These are phyloP conservation scores for Hemiscyllium ocellatum DNA, from an alignment of 2,113 vertebrate genomes.

Conservation along the genomic window DNA sequence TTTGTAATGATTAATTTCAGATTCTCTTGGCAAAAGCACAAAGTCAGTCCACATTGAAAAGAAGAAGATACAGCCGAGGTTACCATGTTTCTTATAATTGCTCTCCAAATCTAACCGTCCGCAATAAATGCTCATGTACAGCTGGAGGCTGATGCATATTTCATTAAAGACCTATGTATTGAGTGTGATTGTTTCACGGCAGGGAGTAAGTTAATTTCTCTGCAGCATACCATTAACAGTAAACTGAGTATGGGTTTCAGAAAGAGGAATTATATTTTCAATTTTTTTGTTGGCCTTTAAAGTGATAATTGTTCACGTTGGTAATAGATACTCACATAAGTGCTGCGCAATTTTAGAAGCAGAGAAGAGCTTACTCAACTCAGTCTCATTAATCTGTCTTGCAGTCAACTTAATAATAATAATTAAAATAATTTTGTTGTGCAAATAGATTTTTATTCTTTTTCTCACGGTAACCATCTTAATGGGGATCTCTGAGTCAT, in stretches of 20 bases:
- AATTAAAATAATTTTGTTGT: neutral
- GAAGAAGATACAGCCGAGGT: neutral
- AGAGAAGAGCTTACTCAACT: neutral
- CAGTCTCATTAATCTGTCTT: neutral
- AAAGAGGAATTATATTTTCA: neutral
- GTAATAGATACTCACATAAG: neutral
- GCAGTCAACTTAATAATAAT: neutral
- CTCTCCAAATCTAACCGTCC: neutral
- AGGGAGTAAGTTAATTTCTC: neutral
- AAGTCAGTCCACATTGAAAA: neutral
- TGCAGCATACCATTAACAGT: neutral
- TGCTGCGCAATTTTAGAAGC: neutral
- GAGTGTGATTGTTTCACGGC: neutral
- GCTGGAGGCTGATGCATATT: constrained; percentile 24
- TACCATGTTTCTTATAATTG: neutral
- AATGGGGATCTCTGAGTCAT: neutral
- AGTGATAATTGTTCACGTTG: neutral
- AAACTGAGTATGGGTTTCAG: neutral
- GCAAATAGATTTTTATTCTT: neutral
- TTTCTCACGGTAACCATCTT: neutral
- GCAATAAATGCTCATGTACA: neutral
- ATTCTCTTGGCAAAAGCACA: constrained; percentile 9
- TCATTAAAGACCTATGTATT: neutral
- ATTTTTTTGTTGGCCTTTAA: neutral
- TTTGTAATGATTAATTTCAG: neutral